A percentile compares a stretch with the other conserved stretches of the same genome.
These are phyloP conservation scores for Narcine bancroftii DNA, from an alignment of 2,113 vertebrate species.

Conservation along the genomic window DNA sequence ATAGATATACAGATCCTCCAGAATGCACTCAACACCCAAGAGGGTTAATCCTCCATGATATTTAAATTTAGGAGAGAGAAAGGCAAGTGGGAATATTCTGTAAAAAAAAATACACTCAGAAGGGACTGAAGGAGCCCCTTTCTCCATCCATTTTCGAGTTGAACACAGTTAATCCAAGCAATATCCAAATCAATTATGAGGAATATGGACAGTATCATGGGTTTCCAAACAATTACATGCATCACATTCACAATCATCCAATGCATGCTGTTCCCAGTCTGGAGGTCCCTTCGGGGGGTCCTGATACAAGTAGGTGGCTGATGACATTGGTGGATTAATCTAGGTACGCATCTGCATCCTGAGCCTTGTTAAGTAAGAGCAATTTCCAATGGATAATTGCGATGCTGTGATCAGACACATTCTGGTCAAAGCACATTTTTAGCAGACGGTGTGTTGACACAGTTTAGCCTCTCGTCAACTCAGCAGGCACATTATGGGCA, in stretches of 20 bases:
- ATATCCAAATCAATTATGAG: conserved; percentile 35
- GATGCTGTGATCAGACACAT: conserved; percentile 21
- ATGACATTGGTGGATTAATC: neutral
- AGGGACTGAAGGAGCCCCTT: neutral
- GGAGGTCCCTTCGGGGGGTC: neutral
- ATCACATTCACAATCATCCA: conserved; percentile 18
- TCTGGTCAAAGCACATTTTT: neutral
- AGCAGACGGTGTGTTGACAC: neutral
- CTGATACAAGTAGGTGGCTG: neutral
- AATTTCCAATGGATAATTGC: conserved; percentile 33
- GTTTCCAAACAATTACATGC: conserved; percentile 32
- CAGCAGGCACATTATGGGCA: neutral
- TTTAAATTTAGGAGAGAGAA: neutral
- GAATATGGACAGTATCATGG: conserved; percentile 26
- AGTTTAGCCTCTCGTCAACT: too few relatives aligned
- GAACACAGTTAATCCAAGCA: conserved; percentile 11
- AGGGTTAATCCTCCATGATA: neutral
- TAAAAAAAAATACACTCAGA: neutral
- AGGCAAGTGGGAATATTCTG: neutral
- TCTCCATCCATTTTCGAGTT: neutral
- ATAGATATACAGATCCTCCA: neutral
- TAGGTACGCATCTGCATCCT: conserved; percentile 24
- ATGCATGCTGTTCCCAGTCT: neutral
- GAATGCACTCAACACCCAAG: neutral
- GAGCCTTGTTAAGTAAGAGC: neutral